Evolutionary conservation across 1,140 invertebrate species (phyloP).

Genomic region (Neelides sp.): DNA sequence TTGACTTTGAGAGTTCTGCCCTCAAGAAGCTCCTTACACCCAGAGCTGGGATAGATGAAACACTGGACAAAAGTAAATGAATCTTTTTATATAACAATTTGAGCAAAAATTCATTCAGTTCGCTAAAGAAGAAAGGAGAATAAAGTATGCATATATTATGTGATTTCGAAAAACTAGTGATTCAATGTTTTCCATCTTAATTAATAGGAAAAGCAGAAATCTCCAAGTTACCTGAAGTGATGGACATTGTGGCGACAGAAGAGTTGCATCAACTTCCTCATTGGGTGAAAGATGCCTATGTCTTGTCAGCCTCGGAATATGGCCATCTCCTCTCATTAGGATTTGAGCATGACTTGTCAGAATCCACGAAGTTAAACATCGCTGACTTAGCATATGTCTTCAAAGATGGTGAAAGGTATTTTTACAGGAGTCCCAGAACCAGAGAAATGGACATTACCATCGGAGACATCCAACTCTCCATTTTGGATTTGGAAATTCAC

Average conservation of each 20-base stretch:
- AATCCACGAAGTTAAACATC: no score
- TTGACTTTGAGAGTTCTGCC: constrained; percentile 55
- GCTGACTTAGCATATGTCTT: no score
- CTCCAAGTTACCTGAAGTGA: constrained; percentile 37
- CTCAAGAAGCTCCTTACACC: constrained; percentile 50
- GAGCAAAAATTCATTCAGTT: no score
- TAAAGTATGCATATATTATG: no score
- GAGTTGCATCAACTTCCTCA: constrained; percentile 53
- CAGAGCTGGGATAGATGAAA: constrained; percentile 50
- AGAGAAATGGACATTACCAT: constrained; percentile 59
- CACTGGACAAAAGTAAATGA: constrained; percentile 51
- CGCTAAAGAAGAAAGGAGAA: no score
- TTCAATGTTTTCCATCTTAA: not conserved
- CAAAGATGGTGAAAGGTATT: constrained; percentile 48
- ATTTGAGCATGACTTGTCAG: no score
- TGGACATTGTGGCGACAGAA: constrained; percentile 50
- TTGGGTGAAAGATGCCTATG: constrained; percentile 53
- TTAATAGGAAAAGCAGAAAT: constrained; percentile 16
- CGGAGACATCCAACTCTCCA: constrained; percentile 60
- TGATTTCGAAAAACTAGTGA: not conserved
- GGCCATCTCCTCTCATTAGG: constrained; percentile 62
- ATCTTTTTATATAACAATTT: no score
- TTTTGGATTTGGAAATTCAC: constrained; percentile 58
- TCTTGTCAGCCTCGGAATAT: constrained; percentile 67
- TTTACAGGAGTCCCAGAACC: constrained; percentile 62